Evolutionary conservation across 2,888 invertebrate genomes (phyloP), one percentile per base, ranked within the genome.

Genomic region (Aleiodes alternator): DNA sequence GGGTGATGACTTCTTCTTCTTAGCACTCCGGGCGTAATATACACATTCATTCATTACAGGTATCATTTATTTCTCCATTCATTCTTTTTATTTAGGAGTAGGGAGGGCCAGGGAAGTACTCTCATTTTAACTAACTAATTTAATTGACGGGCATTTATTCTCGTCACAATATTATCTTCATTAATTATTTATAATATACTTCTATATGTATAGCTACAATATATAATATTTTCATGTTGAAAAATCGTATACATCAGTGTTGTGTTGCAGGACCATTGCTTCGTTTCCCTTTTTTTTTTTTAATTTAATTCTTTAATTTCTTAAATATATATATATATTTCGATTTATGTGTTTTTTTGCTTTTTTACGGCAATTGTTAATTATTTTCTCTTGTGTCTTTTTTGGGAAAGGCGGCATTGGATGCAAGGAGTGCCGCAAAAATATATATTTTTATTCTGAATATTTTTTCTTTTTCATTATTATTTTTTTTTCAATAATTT

Each of bases 241-340:
- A 90, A 90, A 90, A 90, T 90, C 90, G 90, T 90, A 90, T 90
- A 90, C 90, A 90, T 90, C 89, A 90, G 88, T 89, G 89, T 90
- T 87, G 88, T 87, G 89, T 90, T 87, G 87, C 88, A 87, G 86
- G 88, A 87, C 87, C 87, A 87, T 87, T 87, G 87, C 86, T 88
- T 88, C 84, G 82, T 81, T 83, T 82, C 83, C 80, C 79, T 82
- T 80, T 77, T 72, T 72, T 34, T 56, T 79, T 76, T 80, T 69
- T 75, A 64, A 73, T 69, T 80, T 77, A 79, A 74, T 80, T 77
- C 73, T 55, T 68, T 70, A 38, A 64, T 69, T 73, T 50, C 38
- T 73, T 74, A 68, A 68, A 68, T 68, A 68, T 68, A 68, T 68
- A 68, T 68, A 31, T 68, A 64, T n/a, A n/a, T n/a, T 72, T 71